A percentile compares a stretch with the other conserved stretches of the same genome.
Conservation (phyloP, 2,888 invertebrate species). For the Cataglyphis albicans region DNA sequence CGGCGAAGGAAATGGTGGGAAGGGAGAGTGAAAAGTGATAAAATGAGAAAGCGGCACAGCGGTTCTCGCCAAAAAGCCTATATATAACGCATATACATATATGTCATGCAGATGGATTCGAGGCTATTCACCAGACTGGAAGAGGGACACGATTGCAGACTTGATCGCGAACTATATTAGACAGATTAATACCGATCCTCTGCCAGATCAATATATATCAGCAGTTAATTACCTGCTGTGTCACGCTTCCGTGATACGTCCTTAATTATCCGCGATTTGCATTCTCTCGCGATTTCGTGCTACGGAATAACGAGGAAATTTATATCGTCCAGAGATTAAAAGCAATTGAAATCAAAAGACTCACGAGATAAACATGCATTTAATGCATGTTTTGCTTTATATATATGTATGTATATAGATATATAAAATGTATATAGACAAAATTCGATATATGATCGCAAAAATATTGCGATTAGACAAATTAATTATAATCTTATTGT, state of each 20-base stretch:
- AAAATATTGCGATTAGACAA: background rate
- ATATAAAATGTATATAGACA: no score
- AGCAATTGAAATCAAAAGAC: background rate
- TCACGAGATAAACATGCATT: background rate
- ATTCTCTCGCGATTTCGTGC: background rate
- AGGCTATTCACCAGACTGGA: conserved; percentile 72
- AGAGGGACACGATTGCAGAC: conserved; percentile 74
- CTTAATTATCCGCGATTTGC: conserved; percentile 36
- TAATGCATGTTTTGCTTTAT: background rate
- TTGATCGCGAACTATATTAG: conserved; percentile 53
- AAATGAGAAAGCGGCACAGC: conserved; percentile 33
- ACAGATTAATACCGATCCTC: conserved; percentile 62
- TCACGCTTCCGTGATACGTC: conserved; percentile 40
- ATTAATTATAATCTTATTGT: background rate
- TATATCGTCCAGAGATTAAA: background rate
- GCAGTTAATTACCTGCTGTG: conserved; percentile 62
- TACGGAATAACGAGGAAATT: background rate
- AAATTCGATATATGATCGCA: background rate
- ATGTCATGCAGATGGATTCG: conserved; percentile 49
- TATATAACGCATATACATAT: background rate
- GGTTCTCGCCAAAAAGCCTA: conserved; percentile 47
- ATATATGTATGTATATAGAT: background rate
- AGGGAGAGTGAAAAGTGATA: background rate
- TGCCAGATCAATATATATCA: conserved; percentile 49
- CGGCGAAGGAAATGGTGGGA: conserved; percentile 3